Base-by-base conservation (phyloP, 1,140 invertebrate species). In the Philopotamus ludificatus region DNA sequence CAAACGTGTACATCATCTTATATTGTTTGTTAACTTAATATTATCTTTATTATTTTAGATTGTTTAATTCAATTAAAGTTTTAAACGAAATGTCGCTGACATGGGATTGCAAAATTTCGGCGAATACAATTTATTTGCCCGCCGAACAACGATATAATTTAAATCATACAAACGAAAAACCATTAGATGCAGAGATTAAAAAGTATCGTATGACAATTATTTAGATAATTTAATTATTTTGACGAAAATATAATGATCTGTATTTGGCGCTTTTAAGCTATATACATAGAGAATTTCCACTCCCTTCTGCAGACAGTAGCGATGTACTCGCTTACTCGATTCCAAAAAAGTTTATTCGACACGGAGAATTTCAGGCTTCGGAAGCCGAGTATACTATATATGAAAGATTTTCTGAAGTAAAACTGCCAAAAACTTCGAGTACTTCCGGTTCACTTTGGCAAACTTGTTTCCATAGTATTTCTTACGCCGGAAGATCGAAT, bases 181-280 rank as follows among this genome's bases (percentile, higher is more conserved):
- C 55, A 9, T 18, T 49, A 25, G 44, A 65, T 39, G 63, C 58
- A 50, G 63, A 34, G 18, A 51, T 65, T 21, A 23, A 39, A 12
- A 49, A 58, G 63, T 65, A 26, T 59, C n/a, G n/a, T n/a, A n/a
- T n/a, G n/a, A n/a, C n/a, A n/a, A n/a, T n/a, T n/a, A n/a, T n/a
- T n/a, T n/a, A n/a, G n/a, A n/a, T n/a, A n/a, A n/a, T n/a, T n/a
- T n/a, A n/a, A n/a, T n/a, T n/a, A n/a, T n/a, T n/a, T n/a, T n/a
- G n/a, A n/a, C n/a, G n/a, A n/a, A n/a, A n/a, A n/a, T n/a, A n/a
- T n/a, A n/a, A n/a, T n/a, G n/a, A n/a, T n/a, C n/a, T n/a, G n/a
- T n/a, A n/a, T n/a, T n/a, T n/a, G n/a, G n/a, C n/a, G n/a, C n/a
- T 61, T 70, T 55, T 42, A 49, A 75, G 74, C 57, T 75, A 74